Evolutionary conservation across 2,113 vertebrate genomes (phyloP).

Genomic region (Taurulus bubalis): DNA sequence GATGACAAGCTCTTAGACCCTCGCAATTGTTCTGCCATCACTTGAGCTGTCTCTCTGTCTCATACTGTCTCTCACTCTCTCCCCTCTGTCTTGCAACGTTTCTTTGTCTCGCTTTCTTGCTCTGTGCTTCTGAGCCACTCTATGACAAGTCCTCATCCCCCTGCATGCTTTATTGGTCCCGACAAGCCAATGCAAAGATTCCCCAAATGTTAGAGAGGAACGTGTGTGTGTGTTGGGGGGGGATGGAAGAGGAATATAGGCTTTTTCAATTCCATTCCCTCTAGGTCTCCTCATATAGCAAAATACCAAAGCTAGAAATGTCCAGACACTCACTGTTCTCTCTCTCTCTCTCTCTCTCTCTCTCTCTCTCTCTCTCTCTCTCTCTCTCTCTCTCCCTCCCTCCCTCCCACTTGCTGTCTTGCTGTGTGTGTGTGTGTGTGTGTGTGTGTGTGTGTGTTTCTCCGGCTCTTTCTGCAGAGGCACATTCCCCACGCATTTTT

Average conservation of each 20-base stretch:
- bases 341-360: not conserved
- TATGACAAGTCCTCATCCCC: constrained; percentile 38
- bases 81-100: not conserved
- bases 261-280: constrained; percentile 43
- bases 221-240: constrained; percentile 26
- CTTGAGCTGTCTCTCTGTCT: constrained; percentile 42
- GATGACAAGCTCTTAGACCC: constrained; percentile 42
- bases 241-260: not conserved
- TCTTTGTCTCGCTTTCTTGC: constrained; percentile 22
- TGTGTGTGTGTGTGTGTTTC: not conserved
- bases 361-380: constrained; percentile 14
- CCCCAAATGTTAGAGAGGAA: constrained; percentile 44
- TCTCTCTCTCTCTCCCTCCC: not conserved
- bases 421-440: constrained; percentile 7
- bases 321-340: constrained; percentile 56
- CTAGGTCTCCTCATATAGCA: constrained; percentile 43
- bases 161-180: constrained; percentile 36
- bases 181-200: constrained; percentile 47
- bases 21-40: constrained; percentile 41
- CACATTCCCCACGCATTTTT: constrained; percentile 21
- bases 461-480: constrained; percentile 45
- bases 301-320: constrained; percentile 58
- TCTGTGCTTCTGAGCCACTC: constrained; percentile 25
- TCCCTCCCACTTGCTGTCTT: too few relatives aligned
- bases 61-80: constrained; percentile 14